Evolutionary conservation across 2,888 invertebrate genomes (phyloP).

Genomic region (Agrilus cyanescens): DNA sequence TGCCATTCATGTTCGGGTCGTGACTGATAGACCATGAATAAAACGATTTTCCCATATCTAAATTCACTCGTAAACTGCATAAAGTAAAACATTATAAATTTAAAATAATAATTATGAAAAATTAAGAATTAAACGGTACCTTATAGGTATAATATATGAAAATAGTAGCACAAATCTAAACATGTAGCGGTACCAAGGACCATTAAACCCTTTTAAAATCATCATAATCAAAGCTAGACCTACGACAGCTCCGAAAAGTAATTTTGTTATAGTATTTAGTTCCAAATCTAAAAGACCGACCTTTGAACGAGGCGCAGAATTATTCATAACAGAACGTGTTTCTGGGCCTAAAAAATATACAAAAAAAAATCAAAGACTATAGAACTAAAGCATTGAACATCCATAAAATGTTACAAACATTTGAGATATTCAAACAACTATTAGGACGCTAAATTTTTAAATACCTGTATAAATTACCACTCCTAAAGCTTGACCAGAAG

Average conservation of each 20-base stretch:
- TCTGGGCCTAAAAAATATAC: conserved; percentile 56
- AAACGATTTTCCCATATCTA: conserved; percentile 97
- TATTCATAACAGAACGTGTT: conserved; percentile 98
- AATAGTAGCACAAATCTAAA: conserved; percentile 94
- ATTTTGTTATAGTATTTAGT: conserved; percentile 93
- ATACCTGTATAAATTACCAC: conserved; percentile 85
- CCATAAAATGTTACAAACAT: too few species aligned
- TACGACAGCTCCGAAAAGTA: conserved; percentile 83
- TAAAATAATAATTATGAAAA: conserved; percentile 3
- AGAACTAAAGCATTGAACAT: too few species aligned
- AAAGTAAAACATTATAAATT: background rate
- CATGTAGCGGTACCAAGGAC: conserved; percentile 94
- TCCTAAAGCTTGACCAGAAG: conserved; percentile 91
- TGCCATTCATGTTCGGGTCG: conserved; percentile 86
- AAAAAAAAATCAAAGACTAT: background rate
- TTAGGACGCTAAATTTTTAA: background rate
- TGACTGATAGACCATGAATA: conserved; percentile 95
- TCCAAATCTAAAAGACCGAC: conserved; percentile 91
- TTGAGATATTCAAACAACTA: too few species aligned
- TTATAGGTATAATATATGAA: conserved; percentile 98
- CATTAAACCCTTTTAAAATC: conserved; percentile 88
- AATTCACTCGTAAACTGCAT: conserved; percentile 86
- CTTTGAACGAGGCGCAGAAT: conserved; percentile 90
- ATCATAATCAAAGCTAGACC: conserved; percentile 89
- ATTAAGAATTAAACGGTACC: conserved; percentile 38